A percentile compares a stretch with the other conserved stretches of the same genome.
Evolutionary conservation across 2,797 vertebrate species (phyloP).

Genomic region (Allobates femoralis): DNA sequence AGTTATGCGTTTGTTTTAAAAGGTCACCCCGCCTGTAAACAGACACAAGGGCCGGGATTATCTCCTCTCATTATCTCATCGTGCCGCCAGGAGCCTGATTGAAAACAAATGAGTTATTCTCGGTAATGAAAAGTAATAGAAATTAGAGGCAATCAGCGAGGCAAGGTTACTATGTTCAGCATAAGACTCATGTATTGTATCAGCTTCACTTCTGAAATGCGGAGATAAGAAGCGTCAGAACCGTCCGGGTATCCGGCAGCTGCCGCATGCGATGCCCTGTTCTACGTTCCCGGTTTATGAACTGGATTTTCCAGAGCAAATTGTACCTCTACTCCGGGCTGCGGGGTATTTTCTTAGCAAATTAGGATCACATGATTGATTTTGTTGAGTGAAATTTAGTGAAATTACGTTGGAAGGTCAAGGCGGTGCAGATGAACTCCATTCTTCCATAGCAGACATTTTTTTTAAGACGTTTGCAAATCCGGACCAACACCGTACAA

Average conservation of each 20-base stretch:
- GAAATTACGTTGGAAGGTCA: too few relatives aligned
- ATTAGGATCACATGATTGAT: too few relatives aligned
- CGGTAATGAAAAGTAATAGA: slow-evolving; percentile 54
- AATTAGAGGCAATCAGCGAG: slow-evolving; percentile 51
- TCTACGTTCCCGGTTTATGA: not conserved
- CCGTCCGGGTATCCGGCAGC: slow-evolving; percentile 4
- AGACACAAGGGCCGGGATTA: slow-evolving; percentile 40
- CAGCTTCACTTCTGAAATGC: slow-evolving; percentile 27
- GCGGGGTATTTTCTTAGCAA: too few relatives aligned
- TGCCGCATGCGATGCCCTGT: slow-evolving; percentile 7
- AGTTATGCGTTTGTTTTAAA: slow-evolving; percentile 46
- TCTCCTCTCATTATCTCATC: slow-evolving; percentile 43
- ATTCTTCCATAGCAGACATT: too few relatives aligned
- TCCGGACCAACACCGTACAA: too few relatives aligned
- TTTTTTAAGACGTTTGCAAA: too few relatives aligned
- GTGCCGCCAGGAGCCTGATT: slow-evolving; percentile 8
- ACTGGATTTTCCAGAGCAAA: not conserved
- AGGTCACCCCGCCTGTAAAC: slow-evolving; percentile 49
- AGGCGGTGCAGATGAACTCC: too few relatives aligned
- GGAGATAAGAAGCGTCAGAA: slow-evolving; percentile 44
- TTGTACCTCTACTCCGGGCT: not conserved
- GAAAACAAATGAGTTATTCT: slow-evolving; percentile 51
- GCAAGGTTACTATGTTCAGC: slow-evolving; percentile 26
- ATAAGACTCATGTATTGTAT: slow-evolving; percentile 39
- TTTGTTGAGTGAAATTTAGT: too few relatives aligned